Base-by-base conservation (phyloP, 53 echinoderm and acorn worm genomes). In the Echinarachnius parma region DNA sequence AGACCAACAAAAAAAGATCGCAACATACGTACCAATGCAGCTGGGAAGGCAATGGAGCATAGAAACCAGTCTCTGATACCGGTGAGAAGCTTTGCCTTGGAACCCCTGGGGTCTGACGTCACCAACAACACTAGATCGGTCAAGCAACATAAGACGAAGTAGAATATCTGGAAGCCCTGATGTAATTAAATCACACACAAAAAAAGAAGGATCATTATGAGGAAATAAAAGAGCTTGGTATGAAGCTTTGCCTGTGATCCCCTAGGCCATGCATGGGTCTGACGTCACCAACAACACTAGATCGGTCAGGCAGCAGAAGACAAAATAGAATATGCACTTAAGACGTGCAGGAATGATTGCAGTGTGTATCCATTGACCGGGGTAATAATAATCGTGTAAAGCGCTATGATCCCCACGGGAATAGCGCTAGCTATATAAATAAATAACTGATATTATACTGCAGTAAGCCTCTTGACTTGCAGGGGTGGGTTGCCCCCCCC, bases 1-100 rank as follows among this genome's bases (percentile, higher is more conserved):
- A n/a, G n/a, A n/a, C 56, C 3, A 1, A 22, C 21, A 13, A 59
- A 11, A 62, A 15, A 62, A 3, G 10, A 67, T 19, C 7, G 5
- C 5, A 3, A 1, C n/a, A 31, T 5, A 89, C 92, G 88, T 71
- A 95, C 95, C 32, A 86, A 69, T 58, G 81, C 95, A 59, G 91
- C 69, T 4, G 95, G 95, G 31, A 95, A 95, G 10, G 90, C 95
- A 9, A 95, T 37, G 13, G 90, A 81, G 30, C 79, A 91, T 5
- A 95, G 75, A 49, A 91, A 85, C 87, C 95, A 91, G 44, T 95
- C 90, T 34, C 95, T 66, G 22, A 87, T 59, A 11, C 78, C 67
- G 15, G 64, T 69, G 18, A 84, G 61, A 24, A 78, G 77, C 50
- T 81, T 66, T 48, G 80, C 76, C 21, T 84, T 35, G 2, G 75